Percentiles rank a stretch among this genome's conserved stretches.
These are phyloP conservation scores for Hetaerina americana DNA, from an alignment of 1,140 invertebrate species.

Conservation along the genomic window DNA sequence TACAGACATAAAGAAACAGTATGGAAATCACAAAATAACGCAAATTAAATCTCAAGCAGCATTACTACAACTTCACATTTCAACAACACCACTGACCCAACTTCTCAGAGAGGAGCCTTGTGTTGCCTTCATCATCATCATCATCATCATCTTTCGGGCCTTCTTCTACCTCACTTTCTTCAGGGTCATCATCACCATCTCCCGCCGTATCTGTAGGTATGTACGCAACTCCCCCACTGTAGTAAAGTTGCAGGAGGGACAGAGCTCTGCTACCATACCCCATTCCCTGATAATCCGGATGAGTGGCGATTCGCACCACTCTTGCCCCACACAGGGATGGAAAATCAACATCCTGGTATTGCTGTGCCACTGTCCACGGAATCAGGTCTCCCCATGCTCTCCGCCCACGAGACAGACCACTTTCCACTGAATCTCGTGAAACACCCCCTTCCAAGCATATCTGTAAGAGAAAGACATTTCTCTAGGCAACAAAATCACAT, in stretches of 20 bases:
- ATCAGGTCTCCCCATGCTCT: constrained; percentile 92
- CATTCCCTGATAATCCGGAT: constrained; percentile 96
- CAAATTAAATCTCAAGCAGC: background rate
- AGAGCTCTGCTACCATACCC: constrained; percentile 86
- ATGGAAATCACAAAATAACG: background rate
- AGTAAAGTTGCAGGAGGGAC: constrained; percentile 75
- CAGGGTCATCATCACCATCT: background rate
- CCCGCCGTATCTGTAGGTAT: background rate
- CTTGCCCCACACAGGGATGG: constrained; percentile 79
- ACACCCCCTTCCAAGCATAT: constrained; percentile 93
- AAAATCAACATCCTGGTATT: constrained; percentile 90
- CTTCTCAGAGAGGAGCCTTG: background rate
- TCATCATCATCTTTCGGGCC: background rate
- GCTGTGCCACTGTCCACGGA: constrained; percentile 95
- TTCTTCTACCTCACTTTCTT: background rate
- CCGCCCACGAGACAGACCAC: constrained; percentile 69
- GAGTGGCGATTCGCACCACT: constrained; percentile 91
- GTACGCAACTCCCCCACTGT: constrained; percentile 24
- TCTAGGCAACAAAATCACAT: too few relatives aligned
- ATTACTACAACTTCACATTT: too few relatives aligned
- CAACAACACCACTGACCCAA: background rate
- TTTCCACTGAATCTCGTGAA: constrained; percentile 61
- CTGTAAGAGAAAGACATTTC: constrained; percentile 35
- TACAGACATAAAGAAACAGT: background rate
- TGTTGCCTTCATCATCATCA: background rate